Base-by-base conservation (phyloP, 2,888 invertebrate genomes). In the Nomada hirtipes region DNA sequence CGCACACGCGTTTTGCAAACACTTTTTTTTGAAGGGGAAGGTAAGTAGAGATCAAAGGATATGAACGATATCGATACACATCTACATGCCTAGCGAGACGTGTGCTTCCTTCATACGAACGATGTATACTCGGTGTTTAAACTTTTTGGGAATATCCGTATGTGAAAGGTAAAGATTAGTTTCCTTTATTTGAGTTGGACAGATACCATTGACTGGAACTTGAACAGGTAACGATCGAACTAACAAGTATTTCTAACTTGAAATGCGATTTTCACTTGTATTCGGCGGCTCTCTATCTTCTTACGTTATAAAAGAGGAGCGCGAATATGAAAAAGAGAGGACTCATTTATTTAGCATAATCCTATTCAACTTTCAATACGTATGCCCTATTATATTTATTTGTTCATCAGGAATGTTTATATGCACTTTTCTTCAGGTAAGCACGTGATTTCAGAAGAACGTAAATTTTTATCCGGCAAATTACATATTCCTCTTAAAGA, bases 1-100 rank as follows among this genome's bases (percentile, higher is more conserved):
- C 79, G 86, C 84, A 86, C 79, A 75, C 82, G 85, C 82, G 86
- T 87, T 85, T 87, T 86, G 76, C 86, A 85, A 85, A 83, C 76
- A 76, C 60, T 79, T 88, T 81, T 88, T 83, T 88, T 77, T 76
- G 67, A 76, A 84, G 70, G 29, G 13, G 42, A 83, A 88, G 88
- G 88, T 88, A 88, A 88, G 88, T 88, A 76, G 36, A 67, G 44
- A 61, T 64, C 42, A 13, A 74, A 69, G 57, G 52, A 42, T 26
- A 65, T 57, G 26, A 74, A 63, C 68, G 53, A 68, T 60, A 83
- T 76, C 55, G 15, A 23, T 69, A 57, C 26, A 59, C 47, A 26
- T 47, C 15, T 47, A 26, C 29, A 29, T 36, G 81, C 68, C 67
- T 82, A 69, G 79, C 86, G 84, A 84, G 84, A 83, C 87, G 83